Percentiles rank a stretch among this genome's conserved stretches.
These are phyloP conservation scores for Urechis unicinctus DNA, from an alignment of 2,888 invertebrate species.

Conservation along the genomic window DNA sequence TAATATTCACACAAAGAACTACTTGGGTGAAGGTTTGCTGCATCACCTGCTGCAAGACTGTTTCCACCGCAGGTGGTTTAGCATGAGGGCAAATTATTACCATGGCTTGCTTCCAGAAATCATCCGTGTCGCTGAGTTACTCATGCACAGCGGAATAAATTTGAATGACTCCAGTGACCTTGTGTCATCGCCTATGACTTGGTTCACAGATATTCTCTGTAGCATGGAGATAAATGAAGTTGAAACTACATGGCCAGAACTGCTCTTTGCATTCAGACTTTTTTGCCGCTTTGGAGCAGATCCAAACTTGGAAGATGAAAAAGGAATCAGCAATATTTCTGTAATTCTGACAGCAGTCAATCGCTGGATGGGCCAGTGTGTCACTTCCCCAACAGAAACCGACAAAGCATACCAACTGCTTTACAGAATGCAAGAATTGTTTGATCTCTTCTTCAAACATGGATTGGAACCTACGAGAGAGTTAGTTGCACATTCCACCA, in stretches of 20 bases:
- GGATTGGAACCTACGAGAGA: conserved; percentile 3
- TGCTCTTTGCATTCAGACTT: conserved; percentile 4
- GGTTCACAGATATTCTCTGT: conserved; percentile 2
- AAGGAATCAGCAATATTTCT: conserved; percentile 6
- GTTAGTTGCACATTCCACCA: conserved; percentile 6
- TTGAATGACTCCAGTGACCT: not conserved
- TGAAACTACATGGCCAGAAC: conserved; percentile 4
- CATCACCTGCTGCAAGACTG: conserved; percentile 5
- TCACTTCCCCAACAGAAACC: not conserved
- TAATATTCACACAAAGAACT: conserved; percentile 2
- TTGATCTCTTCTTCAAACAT: conserved; percentile 6
- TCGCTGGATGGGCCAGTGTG: conserved; percentile 8
- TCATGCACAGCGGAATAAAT: conserved; percentile 1
- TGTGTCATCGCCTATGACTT: conserved; percentile 4
- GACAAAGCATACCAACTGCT: conserved; percentile 1
- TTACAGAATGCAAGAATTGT: not conserved
- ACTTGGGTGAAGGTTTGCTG: conserved; percentile 2
- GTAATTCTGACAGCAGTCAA: conserved; percentile 5
- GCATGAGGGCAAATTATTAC: conserved; percentile 1
- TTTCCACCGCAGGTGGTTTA: not conserved
- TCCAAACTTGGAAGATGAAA: conserved; percentile 8
- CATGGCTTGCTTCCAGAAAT: conserved; percentile 6
- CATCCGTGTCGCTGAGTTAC: conserved; percentile 6
- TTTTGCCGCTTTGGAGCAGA: conserved; percentile 7
- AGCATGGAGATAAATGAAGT: conserved; percentile 4